Conservation (phyloP, 64 coral and sea anemone species). For the Orbicella faveolata region DNA sequence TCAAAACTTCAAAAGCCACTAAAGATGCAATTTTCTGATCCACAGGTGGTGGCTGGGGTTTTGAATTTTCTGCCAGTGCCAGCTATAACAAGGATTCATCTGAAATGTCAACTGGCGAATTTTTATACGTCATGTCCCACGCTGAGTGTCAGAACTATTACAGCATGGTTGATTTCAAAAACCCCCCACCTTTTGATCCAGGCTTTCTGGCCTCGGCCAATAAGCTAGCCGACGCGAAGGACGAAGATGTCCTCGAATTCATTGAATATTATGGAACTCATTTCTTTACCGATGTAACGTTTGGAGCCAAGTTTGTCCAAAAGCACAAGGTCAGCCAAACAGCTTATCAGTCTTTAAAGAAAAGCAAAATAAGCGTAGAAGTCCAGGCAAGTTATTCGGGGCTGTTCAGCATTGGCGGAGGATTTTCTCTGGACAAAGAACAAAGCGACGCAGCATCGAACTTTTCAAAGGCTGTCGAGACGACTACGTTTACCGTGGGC, state of each 20-base stretch:
- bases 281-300: conserved; percentile 39
- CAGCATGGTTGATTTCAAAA: neutral
- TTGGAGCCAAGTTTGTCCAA: conserved; percentile 23
- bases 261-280: conserved; percentile 51
- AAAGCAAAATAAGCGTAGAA: conserved; percentile 21
- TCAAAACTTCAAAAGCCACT: neutral
- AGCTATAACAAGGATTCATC: conserved; percentile 4
- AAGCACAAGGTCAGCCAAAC: conserved; percentile 18
- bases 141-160: conserved; percentile 46
- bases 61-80: conserved; percentile 42
- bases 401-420: conserved; percentile 42
- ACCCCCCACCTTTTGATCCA: conserved; percentile 23
- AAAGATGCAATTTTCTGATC: neutral
- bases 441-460: conserved; percentile 48
- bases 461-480: conserved; percentile 53
- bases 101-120: conserved; percentile 38
- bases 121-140: conserved; percentile 22
- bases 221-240: neutral
- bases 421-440: conserved; percentile 57
- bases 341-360: conserved; percentile 24
- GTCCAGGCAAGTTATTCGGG: conserved; percentile 61
- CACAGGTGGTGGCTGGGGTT: conserved; percentile 3
- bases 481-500: conserved; percentile 45
- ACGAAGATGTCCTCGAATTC: neutral
- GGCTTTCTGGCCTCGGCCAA: conserved; percentile 19